phyloP scores from a whole-genome alignment of 2,113 vertebrate genomes.

The Bambusicola thoracicus region DNA sequence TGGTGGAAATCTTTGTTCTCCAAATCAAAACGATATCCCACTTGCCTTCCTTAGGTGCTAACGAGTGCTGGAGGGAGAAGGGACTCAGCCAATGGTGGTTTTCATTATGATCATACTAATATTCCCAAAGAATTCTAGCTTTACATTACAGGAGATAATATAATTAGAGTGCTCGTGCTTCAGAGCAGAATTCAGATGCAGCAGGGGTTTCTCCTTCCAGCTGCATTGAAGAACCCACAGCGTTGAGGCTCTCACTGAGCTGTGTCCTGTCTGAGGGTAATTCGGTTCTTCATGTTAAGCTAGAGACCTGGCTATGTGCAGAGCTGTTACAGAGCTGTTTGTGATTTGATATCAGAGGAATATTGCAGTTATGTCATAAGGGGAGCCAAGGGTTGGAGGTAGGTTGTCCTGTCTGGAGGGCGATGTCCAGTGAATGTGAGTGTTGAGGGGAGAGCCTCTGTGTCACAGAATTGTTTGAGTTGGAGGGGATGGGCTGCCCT shows the following conservation, averaged over 20 bases:
- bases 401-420: neutral
- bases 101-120: neutral
- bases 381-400: neutral
- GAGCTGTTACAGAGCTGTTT: neutral
- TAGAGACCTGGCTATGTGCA: neutral
- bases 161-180: neutral
- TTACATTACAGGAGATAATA: neutral
- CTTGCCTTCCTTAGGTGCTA: neutral
- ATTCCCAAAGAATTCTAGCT: neutral
- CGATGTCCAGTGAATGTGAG: accelerated
- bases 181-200: neutral
- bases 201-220: neutral
- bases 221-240: neutral
- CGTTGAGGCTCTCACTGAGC: neutral
- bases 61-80: neutral
- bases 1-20: neutral
- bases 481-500: too few relatives aligned
- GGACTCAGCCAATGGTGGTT: neutral
- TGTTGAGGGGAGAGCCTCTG: neutral
- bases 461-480: too few relatives aligned
- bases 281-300: neutral
- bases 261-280: neutral
- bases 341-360: neutral
- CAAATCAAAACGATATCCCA: neutral
- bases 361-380: neutral